phyloP scores from a whole-genome alignment of 2,113 vertebrate genomes.

The Mesembrinibis cayennensis region DNA sequence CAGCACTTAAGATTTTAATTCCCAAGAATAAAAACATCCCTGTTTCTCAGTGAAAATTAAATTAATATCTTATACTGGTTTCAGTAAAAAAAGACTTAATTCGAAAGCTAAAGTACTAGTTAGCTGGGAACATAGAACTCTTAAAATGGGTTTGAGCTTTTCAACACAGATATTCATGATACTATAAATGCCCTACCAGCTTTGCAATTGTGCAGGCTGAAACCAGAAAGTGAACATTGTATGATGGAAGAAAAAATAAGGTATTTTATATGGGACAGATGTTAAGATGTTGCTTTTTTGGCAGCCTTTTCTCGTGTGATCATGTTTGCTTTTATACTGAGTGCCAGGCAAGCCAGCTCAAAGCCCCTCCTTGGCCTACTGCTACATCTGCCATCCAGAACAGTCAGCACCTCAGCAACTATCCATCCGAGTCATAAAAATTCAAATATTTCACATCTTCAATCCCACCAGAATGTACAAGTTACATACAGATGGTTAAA shows the following conservation, averaged over 20 bases:
- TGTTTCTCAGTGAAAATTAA: not conserved
- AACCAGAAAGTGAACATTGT: not conserved
- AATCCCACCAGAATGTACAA: not conserved
- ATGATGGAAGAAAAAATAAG: not conserved
- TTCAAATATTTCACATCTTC: slow-evolving; percentile 32
- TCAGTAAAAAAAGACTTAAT: not conserved
- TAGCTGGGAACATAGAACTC: not conserved
- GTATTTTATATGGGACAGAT: slow-evolving; percentile 38
- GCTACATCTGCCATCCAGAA: slow-evolving; percentile 58
- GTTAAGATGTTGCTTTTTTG: slow-evolving; percentile 12
- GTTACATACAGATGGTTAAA: slow-evolving; percentile 32
- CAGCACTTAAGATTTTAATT: not conserved
- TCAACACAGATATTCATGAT: not conserved
- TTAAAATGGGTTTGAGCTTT: not conserved
- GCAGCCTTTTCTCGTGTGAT: not conserved
- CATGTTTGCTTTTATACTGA: not conserved
- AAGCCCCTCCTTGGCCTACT: not conserved
- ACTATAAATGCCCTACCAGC: not conserved
- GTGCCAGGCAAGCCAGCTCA: not conserved
- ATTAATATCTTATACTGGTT: not conserved
- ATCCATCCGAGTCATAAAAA: not conserved
- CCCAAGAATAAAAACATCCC: not conserved
- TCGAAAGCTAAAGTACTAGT: not conserved
- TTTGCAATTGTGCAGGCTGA: not conserved
- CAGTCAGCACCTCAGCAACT: not conserved